Percentiles rank a stretch among this genome's conserved stretches.
These are phyloP conservation scores for Galerucella nymphaeae DNA, from an alignment of 2,888 invertebrate genomes.

Conservation along the genomic window DNA sequence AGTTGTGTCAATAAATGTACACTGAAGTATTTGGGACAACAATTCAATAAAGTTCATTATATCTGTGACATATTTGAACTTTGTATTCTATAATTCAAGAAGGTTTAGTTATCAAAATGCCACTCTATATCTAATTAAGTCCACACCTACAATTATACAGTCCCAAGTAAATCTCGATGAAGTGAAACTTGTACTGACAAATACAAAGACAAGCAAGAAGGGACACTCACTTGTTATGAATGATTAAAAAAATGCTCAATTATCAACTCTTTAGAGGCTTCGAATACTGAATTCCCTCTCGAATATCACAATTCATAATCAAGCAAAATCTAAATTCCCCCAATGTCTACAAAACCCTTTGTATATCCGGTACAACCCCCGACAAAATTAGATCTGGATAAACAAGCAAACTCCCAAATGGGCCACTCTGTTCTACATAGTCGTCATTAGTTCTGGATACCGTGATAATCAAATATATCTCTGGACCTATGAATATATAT, in stretches of 20 bases:
- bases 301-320: constrained; percentile 26
- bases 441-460: neutral
- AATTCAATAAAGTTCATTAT: neutral
- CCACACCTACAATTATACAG: too few relatives aligned
- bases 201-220: too few relatives aligned
- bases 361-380: constrained; percentile 29
- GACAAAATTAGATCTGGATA: constrained; percentile 36
- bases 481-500: too few relatives aligned
- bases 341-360: constrained; percentile 14
- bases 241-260: too few relatives aligned
- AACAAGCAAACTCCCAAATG: constrained; percentile 31
- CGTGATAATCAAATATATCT: neutral
- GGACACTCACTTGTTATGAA: too few relatives aligned
- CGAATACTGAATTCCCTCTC: constrained; percentile 16
- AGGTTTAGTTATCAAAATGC: too few relatives aligned
- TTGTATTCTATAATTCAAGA: too few relatives aligned
- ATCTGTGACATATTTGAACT: too few relatives aligned
- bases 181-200: too few relatives aligned
- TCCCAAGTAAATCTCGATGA: too few relatives aligned
- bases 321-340: constrained; percentile 21
- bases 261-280: too few relatives aligned
- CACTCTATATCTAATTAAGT: too few relatives aligned
- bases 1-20: neutral
- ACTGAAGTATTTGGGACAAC: neutral
- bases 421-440: neutral